Evolutionary conservation across 1,140 invertebrate genomes (phyloP).

Genomic region (Drosophila pseudoananassae): DNA sequence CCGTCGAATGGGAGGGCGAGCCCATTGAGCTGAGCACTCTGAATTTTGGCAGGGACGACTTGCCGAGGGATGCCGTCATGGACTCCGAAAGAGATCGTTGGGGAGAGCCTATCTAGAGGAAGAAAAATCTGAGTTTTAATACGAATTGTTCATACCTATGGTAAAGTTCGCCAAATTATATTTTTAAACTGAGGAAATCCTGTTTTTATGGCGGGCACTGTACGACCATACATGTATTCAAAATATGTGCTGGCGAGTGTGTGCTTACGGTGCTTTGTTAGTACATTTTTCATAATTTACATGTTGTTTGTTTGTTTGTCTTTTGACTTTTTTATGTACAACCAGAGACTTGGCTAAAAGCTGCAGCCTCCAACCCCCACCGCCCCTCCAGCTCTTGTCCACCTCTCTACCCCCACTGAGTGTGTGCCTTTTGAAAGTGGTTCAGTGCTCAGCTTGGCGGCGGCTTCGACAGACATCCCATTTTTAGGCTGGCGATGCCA

Average conservation of each 20-base stretch:
- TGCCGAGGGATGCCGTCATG: background rate
- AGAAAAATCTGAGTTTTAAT: background rate
- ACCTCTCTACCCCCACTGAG: background rate
- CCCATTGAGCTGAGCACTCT: background rate
- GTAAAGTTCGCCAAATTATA: background rate
- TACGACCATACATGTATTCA: constrained; percentile 7
- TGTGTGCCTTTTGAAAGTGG: constrained; percentile 54
- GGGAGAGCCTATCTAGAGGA: background rate
- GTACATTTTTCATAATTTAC: constrained; percentile 82
- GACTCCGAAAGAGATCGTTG: background rate
- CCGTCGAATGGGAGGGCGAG: background rate
- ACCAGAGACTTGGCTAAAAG: constrained; percentile 77
- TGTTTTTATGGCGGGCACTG: constrained; percentile 5
- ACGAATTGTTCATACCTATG: background rate
- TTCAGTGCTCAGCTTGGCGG: constrained; percentile 53
- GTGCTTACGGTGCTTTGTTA: constrained; percentile 68
- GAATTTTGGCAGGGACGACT: background rate
- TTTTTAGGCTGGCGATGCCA: background rate
- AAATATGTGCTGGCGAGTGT: constrained; percentile 11
- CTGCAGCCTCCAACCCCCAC: constrained; percentile 39
- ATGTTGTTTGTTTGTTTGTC: constrained; percentile 75
- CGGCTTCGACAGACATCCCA: constrained; percentile 32
- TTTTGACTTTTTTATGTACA: constrained; percentile 80
- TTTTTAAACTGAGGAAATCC: background rate
- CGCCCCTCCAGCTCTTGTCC: background rate